Evolutionary conservation across 2,888 invertebrate species (phyloP).

Genomic region (Coelogynopora nodosa): DNA sequence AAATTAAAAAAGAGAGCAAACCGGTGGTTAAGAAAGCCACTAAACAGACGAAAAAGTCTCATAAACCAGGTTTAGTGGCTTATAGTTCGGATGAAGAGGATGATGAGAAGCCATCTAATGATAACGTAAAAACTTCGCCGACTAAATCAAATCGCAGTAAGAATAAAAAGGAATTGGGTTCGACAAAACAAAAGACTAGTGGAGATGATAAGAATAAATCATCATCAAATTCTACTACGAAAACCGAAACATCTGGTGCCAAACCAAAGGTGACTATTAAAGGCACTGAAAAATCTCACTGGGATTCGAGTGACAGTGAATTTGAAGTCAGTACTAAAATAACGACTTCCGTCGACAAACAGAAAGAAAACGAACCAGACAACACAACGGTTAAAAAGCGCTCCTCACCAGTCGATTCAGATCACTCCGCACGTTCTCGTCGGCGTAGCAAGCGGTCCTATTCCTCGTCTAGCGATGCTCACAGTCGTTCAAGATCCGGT

Average conservation of each 20-base stretch:
- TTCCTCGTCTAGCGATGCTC: background rate
- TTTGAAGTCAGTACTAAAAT: slow-evolving; percentile 2
- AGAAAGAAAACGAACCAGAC: background rate
- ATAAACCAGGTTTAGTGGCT: slow-evolving; percentile 9
- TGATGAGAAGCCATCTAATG: background rate
- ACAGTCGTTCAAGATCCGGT: background rate
- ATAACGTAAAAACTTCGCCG: background rate
- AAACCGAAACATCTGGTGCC: background rate
- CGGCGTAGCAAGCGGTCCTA: background rate
- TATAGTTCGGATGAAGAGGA: slow-evolving; percentile 32
- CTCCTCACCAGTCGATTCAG: background rate
- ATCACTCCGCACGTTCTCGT: background rate
- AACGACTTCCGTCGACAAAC: background rate
- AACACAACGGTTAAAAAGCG: background rate
- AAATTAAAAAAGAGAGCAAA: background rate
- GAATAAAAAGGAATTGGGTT: background rate
- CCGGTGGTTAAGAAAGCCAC: background rate
- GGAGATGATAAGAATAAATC: background rate
- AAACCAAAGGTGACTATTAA: slow-evolving; percentile 7
- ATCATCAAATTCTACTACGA: background rate
- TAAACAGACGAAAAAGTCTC: background rate
- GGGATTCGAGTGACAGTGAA: slow-evolving; percentile 33
- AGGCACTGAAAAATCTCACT: slow-evolving; percentile 10
- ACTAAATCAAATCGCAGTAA: background rate
- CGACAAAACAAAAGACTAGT: background rate